Base-by-base conservation (phyloP, 2,888 invertebrate genomes). In the Lasiommata megera region DNA sequence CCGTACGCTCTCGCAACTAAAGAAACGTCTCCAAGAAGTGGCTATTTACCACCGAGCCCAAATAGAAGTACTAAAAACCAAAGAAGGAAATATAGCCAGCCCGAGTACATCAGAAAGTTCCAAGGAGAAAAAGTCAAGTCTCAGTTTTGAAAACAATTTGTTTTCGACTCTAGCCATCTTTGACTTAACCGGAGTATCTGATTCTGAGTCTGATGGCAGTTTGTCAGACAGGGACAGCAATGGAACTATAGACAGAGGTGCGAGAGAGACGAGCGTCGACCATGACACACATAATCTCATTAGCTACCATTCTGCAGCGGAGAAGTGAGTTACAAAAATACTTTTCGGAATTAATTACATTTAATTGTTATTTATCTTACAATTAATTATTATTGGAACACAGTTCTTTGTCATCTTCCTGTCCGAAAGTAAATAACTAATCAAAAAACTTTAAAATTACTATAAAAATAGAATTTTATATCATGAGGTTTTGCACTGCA, bases 251-350 rank as follows among this genome's bases (percentile, higher is more conserved):
- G 52, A 48, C 53, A 63, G 63, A 66, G 1, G 57, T 60, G 54
- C 61, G 44, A 41, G 70, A 64, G 38, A 58, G 31, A 36, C 67
- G 67, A 58, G 69, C 51, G 56, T 12, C 16, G 67, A 71, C 53
- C 70, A 60, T 48, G 73, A 73, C 53, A 61, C 63, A 1, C 51
- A 58, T 1, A 68, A 76, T 60, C 67, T 87, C 67, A 65, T 76
- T 46, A 54, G 66, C n/a, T 88, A 86, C 62, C 86, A 89, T 58
- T 62, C 66, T 3, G 80, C 73, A 0, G 87, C 85, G 46, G 80
- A 82, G 56, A 85, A 75, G 88, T 88, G 12, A 48, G 40, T 54
- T 46, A 8, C 28, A 28, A 12, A n/a, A 11, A 2, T 16, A 11
- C 12, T 23, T 23, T 23, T 23, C n/a, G n/a, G n/a, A n/a, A n/a